phyloP scores from a whole-genome alignment of 1,140 invertebrate species.

The Venustaconcha ellipsiformis region DNA sequence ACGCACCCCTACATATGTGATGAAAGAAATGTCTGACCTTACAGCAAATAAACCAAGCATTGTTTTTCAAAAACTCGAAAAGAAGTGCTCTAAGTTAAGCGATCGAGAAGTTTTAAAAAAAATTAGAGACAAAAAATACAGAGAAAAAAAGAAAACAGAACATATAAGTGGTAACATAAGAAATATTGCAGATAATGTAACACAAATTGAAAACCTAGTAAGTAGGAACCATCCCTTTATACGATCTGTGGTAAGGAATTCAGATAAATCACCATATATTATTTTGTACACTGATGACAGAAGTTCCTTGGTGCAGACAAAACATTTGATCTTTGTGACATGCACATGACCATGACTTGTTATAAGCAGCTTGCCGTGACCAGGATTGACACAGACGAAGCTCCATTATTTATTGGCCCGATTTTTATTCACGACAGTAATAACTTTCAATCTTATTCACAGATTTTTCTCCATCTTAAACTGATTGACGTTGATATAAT shows the following conservation, averaged over 20 bases:
- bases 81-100: too few species aligned
- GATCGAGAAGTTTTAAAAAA: too few species aligned
- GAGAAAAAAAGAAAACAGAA: too few species aligned
- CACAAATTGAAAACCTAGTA: slow-evolving; percentile 7
- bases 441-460: slow-evolving; percentile 8
- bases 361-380: slow-evolving; percentile 13
- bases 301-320: slow-evolving; percentile 13
- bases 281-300: slow-evolving; percentile 14
- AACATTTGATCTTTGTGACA: slow-evolving; percentile 8
- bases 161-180: not conserved
- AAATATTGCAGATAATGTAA: slow-evolving; percentile 7
- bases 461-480: slow-evolving; percentile 11
- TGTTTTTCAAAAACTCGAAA: too few species aligned
- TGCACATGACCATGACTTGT: slow-evolving; percentile 18
- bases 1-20: too few species aligned
- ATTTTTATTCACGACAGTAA: slow-evolving; percentile 6
- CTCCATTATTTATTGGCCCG: slow-evolving; percentile 5
- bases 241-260: slow-evolving; percentile 1
- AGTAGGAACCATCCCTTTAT: not conserved
- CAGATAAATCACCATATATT: not conserved
- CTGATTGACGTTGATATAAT: not conserved
- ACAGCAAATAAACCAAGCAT: too few species aligned
- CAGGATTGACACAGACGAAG: not conserved
- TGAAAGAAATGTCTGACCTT: too few species aligned
- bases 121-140: too few species aligned